Base-by-base conservation (phyloP, 2,888 invertebrate genomes). In the Agonum fuliginosum region DNA sequence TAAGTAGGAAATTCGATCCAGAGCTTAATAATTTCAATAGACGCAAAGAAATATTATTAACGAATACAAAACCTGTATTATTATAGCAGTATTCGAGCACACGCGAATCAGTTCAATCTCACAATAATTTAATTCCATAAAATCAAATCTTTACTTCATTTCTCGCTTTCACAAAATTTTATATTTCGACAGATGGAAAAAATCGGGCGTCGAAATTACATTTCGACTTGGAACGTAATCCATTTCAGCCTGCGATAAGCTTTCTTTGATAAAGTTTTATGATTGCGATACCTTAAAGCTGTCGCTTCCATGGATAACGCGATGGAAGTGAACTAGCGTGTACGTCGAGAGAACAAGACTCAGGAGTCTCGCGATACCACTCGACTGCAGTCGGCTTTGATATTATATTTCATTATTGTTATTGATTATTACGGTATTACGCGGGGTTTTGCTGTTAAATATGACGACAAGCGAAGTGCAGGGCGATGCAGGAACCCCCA, bases 251-350 rank as follows among this genome's bases (percentile, higher is more conserved):
- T 19, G 46, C 62, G 74, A 74, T 74, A 74, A 74, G 74, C 74
- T 74, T 46, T 74, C 74, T 74, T 74, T 74, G 74, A 62, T 62
- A 74, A 74, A 74, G 41, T 74, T 74, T 46, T 62, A 65, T 74
- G 65, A 74, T 74, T 74, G 74, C 43, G 62, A 73, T 73, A 73
- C 73, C 73, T 73, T 58, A 54, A 73, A 73, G 73, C 54, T 73
- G 58, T 54, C 58, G 34, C 41, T 72, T 54, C 70, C 24, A 41
- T 43, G 17, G 70, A 70, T 41, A 70, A 24, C 70, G 24, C 34
- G 24, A 27, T 54, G 58, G 30, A 5, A 30, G 4, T 30, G 58
- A 27, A 27, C 14, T 17, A 30, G 12, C 24, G 54, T 14, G n/a
- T 24, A n/a, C 30, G 17, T 17, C 14, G 30, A 10, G 30, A 27